Evolutionary conservation across 2,113 vertebrate genomes (phyloP).

Genomic region (Dipodomys stephensi): DNA sequence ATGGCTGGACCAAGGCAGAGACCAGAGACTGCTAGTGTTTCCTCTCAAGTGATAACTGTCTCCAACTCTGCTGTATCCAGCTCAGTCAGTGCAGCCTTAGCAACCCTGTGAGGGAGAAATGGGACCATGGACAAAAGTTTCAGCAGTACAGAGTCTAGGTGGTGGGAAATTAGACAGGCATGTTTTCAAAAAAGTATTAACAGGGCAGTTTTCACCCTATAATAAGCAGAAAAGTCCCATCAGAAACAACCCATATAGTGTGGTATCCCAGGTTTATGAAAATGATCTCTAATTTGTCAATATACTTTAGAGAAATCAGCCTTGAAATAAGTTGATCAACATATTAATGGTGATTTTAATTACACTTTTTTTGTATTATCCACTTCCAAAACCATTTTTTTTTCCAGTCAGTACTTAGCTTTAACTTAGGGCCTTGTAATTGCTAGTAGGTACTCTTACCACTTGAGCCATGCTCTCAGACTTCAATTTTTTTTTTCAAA

Average conservation of each 20-base stretch:
- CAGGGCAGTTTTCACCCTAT: not conserved
- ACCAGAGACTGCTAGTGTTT: not conserved
- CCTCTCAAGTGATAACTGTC: not conserved
- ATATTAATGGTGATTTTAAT: constrained; percentile 50
- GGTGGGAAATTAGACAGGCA: not conserved
- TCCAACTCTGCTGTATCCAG: not conserved
- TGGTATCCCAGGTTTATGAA: not conserved
- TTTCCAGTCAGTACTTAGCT: too few species aligned
- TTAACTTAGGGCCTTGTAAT: too few species aligned
- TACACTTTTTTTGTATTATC: not conserved
- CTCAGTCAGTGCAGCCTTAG: not conserved
- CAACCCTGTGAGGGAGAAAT: not conserved
- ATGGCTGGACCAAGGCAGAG: not conserved
- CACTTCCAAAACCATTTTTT: not conserved
- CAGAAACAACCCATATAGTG: constrained; percentile 4
- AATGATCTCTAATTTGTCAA: not conserved
- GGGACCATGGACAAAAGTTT: not conserved
- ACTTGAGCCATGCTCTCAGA: too few species aligned
- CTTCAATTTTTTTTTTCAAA: too few species aligned
- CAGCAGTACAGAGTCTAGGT: not conserved
- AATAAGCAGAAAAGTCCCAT: constrained; percentile 3
- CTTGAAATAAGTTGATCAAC: constrained; percentile 56
- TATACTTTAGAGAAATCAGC: not conserved
- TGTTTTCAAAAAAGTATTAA: constrained; percentile 49
- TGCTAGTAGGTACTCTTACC: too few species aligned